phyloP scores from a whole-genome alignment of 2,113 vertebrate species.

The Corythoichthys haematopterus region DNA sequence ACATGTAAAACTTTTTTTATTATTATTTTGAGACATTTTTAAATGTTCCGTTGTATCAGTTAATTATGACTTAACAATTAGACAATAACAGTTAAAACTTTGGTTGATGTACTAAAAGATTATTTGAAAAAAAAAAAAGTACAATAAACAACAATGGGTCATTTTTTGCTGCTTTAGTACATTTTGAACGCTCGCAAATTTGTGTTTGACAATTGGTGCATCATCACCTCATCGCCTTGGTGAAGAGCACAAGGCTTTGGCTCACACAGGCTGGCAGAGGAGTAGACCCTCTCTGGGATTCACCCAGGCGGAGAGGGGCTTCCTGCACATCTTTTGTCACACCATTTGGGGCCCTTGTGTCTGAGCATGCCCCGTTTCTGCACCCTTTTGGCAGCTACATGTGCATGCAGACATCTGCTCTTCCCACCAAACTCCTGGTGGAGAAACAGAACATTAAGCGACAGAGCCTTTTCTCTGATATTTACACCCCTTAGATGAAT shows the following conservation, averaged over 20 bases:
- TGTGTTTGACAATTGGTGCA: slow-evolving; percentile 43
- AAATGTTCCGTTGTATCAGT: too few relatives aligned
- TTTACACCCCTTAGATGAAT: not conserved
- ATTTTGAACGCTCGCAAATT: slow-evolving; percentile 21
- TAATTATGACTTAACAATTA: too few relatives aligned
- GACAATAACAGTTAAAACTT: too few relatives aligned
- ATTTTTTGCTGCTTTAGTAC: not conserved
- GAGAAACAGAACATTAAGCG: slow-evolving; percentile 58
- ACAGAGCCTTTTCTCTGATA: slow-evolving; percentile 30
- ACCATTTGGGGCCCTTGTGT: slow-evolving; percentile 76
- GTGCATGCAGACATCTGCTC: slow-evolving; percentile 77
- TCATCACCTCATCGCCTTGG: slow-evolving; percentile 19
- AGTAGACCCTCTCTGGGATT: slow-evolving; percentile 72
- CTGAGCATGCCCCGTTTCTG: slow-evolving; percentile 62
- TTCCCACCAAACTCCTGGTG: slow-evolving; percentile 69
- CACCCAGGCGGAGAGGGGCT: slow-evolving; percentile 77
- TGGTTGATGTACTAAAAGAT: not conserved
- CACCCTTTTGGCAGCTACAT: slow-evolving; percentile 71
- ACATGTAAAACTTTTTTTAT: too few relatives aligned
- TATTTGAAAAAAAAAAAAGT: not conserved
- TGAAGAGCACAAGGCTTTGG: slow-evolving; percentile 58
- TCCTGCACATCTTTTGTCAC: slow-evolving; percentile 79
- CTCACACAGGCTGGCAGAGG: slow-evolving; percentile 65
- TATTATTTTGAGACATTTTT: too few relatives aligned
- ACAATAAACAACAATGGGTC: too few relatives aligned